These are phyloP conservation scores for Chrysolina oricalcia DNA, from an alignment of 2,888 invertebrate genomes.

Conservation along the genomic window DNA sequence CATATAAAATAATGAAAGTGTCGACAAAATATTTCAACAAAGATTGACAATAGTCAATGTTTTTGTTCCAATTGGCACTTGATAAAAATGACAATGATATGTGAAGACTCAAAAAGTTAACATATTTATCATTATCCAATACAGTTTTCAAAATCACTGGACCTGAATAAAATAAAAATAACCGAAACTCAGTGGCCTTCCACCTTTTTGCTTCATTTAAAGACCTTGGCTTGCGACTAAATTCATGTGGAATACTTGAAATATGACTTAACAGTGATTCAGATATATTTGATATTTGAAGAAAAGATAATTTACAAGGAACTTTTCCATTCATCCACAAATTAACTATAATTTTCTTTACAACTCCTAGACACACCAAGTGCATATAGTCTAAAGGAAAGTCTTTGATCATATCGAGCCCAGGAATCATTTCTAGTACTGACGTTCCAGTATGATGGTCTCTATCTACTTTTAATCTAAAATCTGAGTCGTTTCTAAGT, in stretches of 20 bases:
- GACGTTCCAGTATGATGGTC: conserved; percentile 19
- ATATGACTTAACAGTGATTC: too few relatives aligned
- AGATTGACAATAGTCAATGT: conserved; percentile 14
- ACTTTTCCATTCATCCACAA: too few relatives aligned
- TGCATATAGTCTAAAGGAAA: too few relatives aligned
- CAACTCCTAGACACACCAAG: too few relatives aligned
- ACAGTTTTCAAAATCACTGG: conserved; percentile 19
- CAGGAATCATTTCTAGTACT: conserved; percentile 23
- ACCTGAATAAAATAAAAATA: too few relatives aligned
- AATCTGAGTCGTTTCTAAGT: conserved; percentile 13
- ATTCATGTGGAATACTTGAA: conserved; percentile 19
- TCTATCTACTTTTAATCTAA: conserved; percentile 16
- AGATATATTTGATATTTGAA: conserved; percentile 23
- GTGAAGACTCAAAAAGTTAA: too few relatives aligned
- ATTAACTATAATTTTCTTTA: too few relatives aligned
- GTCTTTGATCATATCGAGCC: conserved; percentile 14
- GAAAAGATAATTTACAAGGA: conserved; percentile 11
- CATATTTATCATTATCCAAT: background rate
- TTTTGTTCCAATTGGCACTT: background rate
- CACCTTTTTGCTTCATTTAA: background rate
- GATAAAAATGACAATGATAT: conserved; percentile 20
- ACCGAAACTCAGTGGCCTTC: too few relatives aligned
- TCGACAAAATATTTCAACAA: too few relatives aligned
- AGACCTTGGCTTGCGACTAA: conserved; percentile 11
- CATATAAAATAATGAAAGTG: too few relatives aligned